Conservation (phyloP, 53 echinoderm and acorn worm genomes). For the Zoroaster sp. region DNA sequence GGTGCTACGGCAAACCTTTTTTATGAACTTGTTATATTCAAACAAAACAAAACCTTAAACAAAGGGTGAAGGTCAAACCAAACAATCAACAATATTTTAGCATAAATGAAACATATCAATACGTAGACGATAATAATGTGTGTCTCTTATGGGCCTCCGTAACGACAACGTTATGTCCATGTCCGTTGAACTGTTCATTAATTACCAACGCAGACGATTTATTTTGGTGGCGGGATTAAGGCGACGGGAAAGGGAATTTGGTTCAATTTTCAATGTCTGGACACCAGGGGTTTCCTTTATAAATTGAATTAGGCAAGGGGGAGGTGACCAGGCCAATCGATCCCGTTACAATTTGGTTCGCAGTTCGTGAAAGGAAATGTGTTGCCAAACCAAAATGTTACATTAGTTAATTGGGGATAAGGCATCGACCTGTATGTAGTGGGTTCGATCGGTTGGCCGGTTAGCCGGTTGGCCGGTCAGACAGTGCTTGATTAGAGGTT, state of each 20-base stretch:
- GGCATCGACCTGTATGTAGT: neutral
- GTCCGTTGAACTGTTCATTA: constrained; percentile 10
- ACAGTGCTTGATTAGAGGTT: neutral
- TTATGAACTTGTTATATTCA: too few species aligned
- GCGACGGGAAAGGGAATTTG: neutral
- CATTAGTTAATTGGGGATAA: constrained; percentile 10
- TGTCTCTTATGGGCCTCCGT: constrained; percentile 25
- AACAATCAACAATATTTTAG: too few species aligned
- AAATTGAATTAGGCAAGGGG: constrained; percentile 15
- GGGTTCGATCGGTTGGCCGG: neutral
- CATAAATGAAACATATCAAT: too few species aligned
- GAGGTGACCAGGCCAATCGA: constrained; percentile 25
- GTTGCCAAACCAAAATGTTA: neutral
- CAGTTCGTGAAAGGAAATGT: neutral
- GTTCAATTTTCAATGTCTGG: constrained; percentile 17
- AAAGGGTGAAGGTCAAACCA: too few species aligned
- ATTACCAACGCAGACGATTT: constrained; percentile 37
- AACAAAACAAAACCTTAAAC: too few species aligned
- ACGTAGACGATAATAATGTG: too few species aligned
- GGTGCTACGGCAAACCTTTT: too few species aligned
- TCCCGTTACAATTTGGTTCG: neutral
- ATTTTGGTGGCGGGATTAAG: neutral
- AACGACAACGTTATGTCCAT: neutral
- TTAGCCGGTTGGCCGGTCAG: neutral
- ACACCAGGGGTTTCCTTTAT: constrained; percentile 2